Evolutionary conservation across 2,113 vertebrate genomes (phyloP), one percentile per base, ranked within the genome.

Genomic region (Ictalurus punctatus): DNA sequence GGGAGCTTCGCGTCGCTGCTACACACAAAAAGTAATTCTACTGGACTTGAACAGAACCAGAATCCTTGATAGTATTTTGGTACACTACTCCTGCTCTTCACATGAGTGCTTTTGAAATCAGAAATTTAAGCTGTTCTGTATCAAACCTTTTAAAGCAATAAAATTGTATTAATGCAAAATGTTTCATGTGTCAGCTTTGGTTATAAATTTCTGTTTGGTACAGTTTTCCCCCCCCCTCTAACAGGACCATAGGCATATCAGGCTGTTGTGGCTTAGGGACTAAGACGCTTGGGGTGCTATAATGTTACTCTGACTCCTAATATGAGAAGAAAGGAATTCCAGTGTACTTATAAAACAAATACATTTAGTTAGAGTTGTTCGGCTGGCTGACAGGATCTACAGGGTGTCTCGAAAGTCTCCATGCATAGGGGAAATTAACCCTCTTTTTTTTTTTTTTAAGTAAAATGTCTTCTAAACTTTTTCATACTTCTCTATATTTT

Each of bases 131-230:
- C 96, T 97, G 96, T 97, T 97, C 96, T 98, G 97, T 98, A 97
- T 98, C 95, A 93, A 96, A 97, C 96, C 96, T 96, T 96, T 96
- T 96, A 96, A 97, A 97, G 97, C 98, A 99, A 99, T 99, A 99
- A 99, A 98, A 95, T 96, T 96, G 96, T 98, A 97, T 97, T 96
- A 93, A 93, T 76, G 89, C 87, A 95, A 93, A 85, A 74, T 34
- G 48, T 52, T 23, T 27, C 3, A 14, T 13, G 21, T 65, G 14
- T 44, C 40, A 30, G 52, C 1, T 81, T 30, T 37, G 21, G 30
- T 86, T 56, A n/a, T 59, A 89, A 44, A 58, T 54, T n/a, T 34
- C 10, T 69, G 54, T 13, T 63, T 63, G 13, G 17, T 21, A 19
- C 3, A 12, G 2, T 16, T 27, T 65, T 63, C 8, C 1, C 34